Percentiles rank a stretch among this genome's conserved stretches.
These are phyloP conservation scores for Boloria euphrosyne DNA, from an alignment of 2,888 invertebrate species.

Conservation along the genomic window DNA sequence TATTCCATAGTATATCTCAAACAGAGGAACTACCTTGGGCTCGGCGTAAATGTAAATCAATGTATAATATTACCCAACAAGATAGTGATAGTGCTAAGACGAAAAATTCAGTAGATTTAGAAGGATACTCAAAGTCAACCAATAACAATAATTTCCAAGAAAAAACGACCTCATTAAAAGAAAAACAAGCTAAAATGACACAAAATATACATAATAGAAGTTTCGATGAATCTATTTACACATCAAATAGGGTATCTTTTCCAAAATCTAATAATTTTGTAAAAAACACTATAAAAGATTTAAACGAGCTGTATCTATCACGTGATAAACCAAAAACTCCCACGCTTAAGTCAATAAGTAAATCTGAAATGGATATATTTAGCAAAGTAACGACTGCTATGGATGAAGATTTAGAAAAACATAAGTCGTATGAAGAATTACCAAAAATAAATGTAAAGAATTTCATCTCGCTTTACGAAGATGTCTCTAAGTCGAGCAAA, in stretches of 20 bases:
- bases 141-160: conserved; percentile 4
- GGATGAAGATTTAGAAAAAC: conserved; percentile 63
- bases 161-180: conserved; percentile 45
- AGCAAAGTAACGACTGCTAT: conserved; percentile 57
- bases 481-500: conserved; percentile 58
- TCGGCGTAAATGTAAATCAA: conserved; percentile 59
- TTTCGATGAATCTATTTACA: conserved; percentile 48
- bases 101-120: conserved; percentile 8
- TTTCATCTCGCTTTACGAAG: conserved; percentile 73
- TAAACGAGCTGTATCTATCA: conserved; percentile 44
- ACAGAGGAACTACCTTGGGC: conserved; percentile 61
- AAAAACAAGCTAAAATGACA: conserved; percentile 56
- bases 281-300: conserved; percentile 45
- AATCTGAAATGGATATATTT: conserved; percentile 78
- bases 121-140: conserved; percentile 4
- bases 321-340: conserved; percentile 45
- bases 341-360: conserved; percentile 67
- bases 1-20: conserved; percentile 71
- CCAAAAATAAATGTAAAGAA: conserved; percentile 73
- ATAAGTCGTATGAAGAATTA: conserved; percentile 73
- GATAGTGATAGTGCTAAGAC: conserved; percentile 28
- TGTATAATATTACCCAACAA: conserved; percentile 56
- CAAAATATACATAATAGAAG: conserved; percentile 50
- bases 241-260: conserved; percentile 39
- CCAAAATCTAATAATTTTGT: conserved; percentile 43